A percentile compares a stretch with the other conserved stretches of the same genome.
Evolutionary conservation across 2,888 invertebrate species (phyloP).

Genomic region (Platynereis dumerilii): DNA sequence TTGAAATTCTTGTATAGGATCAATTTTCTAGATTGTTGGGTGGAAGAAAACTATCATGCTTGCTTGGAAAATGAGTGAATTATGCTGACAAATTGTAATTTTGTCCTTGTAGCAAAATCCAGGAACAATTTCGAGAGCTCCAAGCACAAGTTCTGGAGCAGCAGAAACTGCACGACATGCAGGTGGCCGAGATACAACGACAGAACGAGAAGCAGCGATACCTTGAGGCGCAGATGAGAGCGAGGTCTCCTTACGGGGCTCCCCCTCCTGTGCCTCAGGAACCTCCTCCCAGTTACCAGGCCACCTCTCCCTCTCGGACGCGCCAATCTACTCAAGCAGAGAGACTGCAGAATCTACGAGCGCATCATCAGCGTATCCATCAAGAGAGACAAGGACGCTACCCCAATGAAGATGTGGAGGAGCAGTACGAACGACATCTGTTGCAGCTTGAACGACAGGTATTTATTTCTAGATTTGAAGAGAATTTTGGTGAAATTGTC

Average conservation of each 20-base stretch:
- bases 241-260: slow-evolving; percentile 21
- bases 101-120: slow-evolving; percentile 33
- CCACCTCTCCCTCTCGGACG: slow-evolving; percentile 3
- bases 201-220: slow-evolving; percentile 29
- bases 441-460: slow-evolving; percentile 45
- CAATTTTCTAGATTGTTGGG: no score
- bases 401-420: slow-evolving; percentile 67
- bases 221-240: slow-evolving; percentile 23
- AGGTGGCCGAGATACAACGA: no score
- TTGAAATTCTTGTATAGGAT: no score
- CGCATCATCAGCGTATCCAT: slow-evolving; percentile 69
- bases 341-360: slow-evolving; percentile 66
- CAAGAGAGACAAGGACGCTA: slow-evolving; percentile 70
- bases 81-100: no score
- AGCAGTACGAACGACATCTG: slow-evolving; percentile 51
- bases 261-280: slow-evolving; percentile 50
- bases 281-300: neutral
- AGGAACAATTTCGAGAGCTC: slow-evolving; percentile 64
- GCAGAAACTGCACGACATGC: no score
- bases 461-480: neutral
- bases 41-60: no score
- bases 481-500: no score
- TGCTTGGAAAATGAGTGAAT: no score
- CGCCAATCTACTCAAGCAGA: slow-evolving; percentile 47
- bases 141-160: slow-evolving; percentile 41